These are phyloP conservation scores for Chlorospingus flavigularis DNA, from an alignment of 2,797 vertebrate species.

Conservation along the genomic window DNA sequence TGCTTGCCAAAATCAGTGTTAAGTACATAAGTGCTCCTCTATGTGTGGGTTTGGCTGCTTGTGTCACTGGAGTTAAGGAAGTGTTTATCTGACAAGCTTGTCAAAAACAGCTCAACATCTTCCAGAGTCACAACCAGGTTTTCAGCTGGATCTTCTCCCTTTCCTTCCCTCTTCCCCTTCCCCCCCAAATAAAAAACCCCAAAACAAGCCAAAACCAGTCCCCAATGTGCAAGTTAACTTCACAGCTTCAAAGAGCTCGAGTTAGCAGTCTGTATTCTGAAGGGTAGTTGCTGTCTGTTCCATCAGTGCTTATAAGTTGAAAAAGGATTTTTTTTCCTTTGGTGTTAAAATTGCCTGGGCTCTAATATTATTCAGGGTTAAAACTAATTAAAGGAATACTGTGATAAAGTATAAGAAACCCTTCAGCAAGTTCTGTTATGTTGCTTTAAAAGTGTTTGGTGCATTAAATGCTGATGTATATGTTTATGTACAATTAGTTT, in stretches of 20 bases:
- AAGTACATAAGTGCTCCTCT: not conserved
- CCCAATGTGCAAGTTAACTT: not conserved
- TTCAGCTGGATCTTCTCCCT: not conserved
- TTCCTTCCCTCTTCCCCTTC: not conserved
- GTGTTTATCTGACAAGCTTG: not conserved
- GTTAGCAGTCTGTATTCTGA: not conserved
- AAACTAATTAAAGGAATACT: not conserved
- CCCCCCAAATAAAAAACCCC: fast-evolving
- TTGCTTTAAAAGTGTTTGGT: not conserved
- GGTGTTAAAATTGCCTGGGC: not conserved
- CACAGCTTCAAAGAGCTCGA: not conserved
- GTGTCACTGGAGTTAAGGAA: not conserved
- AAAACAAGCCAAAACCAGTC: not conserved
- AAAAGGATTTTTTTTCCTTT: not conserved
- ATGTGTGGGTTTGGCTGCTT: not conserved
- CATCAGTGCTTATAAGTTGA: not conserved
- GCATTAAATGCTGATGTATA: not conserved
- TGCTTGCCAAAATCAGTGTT: not conserved
- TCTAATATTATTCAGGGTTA: not conserved
- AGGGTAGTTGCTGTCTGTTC: not conserved
- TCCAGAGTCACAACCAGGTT: not conserved
- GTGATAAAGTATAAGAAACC: not conserved
- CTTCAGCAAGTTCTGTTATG: not conserved
- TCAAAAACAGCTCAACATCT: not conserved
- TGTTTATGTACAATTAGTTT: not conserved